These are phyloP conservation scores for Netelia virgata DNA, from an alignment of 2,888 invertebrate species.

Conservation along the genomic window DNA sequence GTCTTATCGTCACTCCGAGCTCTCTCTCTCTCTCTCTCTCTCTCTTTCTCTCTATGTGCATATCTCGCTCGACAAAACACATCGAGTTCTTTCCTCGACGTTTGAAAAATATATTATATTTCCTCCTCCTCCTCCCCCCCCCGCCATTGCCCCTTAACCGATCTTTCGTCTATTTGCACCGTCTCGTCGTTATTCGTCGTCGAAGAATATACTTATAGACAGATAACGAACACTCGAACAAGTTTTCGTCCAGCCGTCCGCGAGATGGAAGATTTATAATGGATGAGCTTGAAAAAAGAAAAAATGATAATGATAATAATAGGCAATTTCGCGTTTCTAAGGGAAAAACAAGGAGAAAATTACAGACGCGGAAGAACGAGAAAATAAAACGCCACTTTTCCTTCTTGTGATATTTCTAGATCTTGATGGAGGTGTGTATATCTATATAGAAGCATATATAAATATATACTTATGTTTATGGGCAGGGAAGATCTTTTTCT, in stretches of 20 bases:
- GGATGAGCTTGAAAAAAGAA: constrained; percentile 25
- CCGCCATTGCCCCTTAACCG: constrained; percentile 3
- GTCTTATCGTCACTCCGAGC: constrained; percentile 47
- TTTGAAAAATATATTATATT: constrained; percentile 60
- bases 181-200: constrained; percentile 69
- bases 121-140: not conserved
- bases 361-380: constrained; percentile 39
- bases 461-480: not conserved
- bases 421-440: not conserved
- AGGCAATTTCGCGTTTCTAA: not conserved
- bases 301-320: not conserved
- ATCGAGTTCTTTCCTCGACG: constrained; percentile 28
- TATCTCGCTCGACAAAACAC: constrained; percentile 1
- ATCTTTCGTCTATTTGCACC: constrained; percentile 29
- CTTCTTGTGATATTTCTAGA: constrained; percentile 24
- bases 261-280: constrained; percentile 39
- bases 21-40: constrained; percentile 21
- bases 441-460: not conserved
- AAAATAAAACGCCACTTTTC: constrained; percentile 53
- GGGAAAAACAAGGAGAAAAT: constrained; percentile 9
- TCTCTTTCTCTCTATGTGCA: constrained; percentile 9
- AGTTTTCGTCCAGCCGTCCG: constrained; percentile 8
- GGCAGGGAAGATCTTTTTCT: constrained; percentile 31
- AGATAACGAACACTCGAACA: constrained; percentile 15
- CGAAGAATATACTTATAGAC: constrained; percentile 25